A percentile compares a stretch with the other conserved stretches of the same genome.
phyloP scores from a whole-genome alignment of 2,113 vertebrate genomes.

The Neotoma lepida region DNA sequence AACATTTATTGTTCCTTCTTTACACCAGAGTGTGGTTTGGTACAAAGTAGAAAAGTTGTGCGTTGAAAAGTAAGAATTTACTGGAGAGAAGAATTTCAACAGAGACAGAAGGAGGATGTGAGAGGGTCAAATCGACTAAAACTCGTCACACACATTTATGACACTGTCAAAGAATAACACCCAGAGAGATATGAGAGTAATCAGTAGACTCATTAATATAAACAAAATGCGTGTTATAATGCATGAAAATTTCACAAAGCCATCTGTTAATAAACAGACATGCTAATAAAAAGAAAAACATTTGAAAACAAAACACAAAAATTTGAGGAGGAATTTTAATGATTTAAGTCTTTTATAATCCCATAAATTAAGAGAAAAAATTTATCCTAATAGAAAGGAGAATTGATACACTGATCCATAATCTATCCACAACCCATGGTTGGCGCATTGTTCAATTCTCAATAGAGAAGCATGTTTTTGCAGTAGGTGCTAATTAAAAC shows the following conservation, averaged over 20 bases:
- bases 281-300: not conserved
- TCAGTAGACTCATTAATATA: not conserved
- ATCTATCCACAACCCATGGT: not conserved
- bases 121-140: not conserved
- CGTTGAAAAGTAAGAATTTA: not conserved
- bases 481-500: not conserved
- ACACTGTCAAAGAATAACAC: not conserved
- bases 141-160: not conserved
- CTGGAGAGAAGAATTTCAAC: not conserved
- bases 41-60: not conserved
- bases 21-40: not conserved
- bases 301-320: not conserved
- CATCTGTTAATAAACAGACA: not conserved
- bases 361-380: conserved; percentile 44
- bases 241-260: too few species aligned
- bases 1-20: not conserved
- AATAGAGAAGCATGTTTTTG: not conserved
- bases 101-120: not conserved
- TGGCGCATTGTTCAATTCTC: not conserved
- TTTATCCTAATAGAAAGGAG: conserved; percentile 49
- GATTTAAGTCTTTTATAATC: not conserved
- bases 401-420: not conserved
- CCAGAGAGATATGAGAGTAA: too few species aligned
- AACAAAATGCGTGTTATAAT: too few species aligned
- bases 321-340: not conserved